phyloP scores from a whole-genome alignment of 2,797 vertebrate genomes.

The Etheostoma perlongum region DNA sequence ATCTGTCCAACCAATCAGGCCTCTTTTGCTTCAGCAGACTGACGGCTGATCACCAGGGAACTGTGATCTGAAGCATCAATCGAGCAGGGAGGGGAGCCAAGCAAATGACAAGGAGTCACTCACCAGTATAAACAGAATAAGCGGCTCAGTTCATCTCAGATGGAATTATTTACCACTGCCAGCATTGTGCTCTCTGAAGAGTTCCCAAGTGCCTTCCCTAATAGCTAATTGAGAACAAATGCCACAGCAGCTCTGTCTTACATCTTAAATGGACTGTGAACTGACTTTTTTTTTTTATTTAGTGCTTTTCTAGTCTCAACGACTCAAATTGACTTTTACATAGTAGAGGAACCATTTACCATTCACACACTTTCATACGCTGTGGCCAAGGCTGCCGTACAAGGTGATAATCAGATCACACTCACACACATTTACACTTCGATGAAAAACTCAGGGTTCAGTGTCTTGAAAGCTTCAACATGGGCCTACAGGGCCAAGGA shows the following conservation, averaged over 20 bases:
- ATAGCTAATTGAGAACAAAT: slow-evolving; percentile 9
- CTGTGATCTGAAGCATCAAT: slow-evolving; percentile 2
- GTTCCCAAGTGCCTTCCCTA: not conserved
- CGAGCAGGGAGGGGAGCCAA: not conserved
- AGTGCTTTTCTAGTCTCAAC: no score
- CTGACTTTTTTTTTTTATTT: no score
- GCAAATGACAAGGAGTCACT: not conserved
- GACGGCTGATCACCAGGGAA: slow-evolving; percentile 17
- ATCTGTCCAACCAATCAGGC: not conserved
- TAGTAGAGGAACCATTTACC: no score
- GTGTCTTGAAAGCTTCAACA: no score
- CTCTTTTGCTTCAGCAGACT: slow-evolving; percentile 14
- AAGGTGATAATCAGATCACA: no score
- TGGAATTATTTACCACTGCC: slow-evolving; percentile 1
- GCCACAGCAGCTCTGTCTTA: not conserved
- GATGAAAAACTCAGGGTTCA: no score
- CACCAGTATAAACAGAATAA: not conserved
- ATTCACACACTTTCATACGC: no score
- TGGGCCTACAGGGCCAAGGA: no score
- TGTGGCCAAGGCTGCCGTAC: no score
- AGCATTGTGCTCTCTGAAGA: not conserved
- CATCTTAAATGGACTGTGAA: not conserved
- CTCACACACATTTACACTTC: no score
- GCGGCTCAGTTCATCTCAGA: not conserved
- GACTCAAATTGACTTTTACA: no score